Base-by-base conservation (phyloP, 2,113 vertebrate genomes). In the Pelusios castaneus region DNA sequence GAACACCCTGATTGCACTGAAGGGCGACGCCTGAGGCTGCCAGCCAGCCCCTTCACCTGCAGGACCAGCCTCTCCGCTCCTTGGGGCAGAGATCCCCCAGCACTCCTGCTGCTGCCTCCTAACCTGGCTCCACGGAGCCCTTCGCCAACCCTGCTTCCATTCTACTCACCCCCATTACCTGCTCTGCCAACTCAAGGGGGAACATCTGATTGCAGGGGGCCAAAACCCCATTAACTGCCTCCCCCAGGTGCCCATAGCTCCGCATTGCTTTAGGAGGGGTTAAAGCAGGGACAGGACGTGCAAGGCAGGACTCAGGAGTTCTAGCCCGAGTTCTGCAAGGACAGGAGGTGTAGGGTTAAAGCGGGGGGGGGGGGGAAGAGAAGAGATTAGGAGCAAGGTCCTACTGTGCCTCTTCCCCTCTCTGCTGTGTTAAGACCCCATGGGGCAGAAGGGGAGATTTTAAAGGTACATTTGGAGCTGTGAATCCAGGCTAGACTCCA, bases 1-100 rank as follows among this genome's bases (percentile, higher is more conserved):
- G n/a, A 91, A 95, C 60, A 83, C 92, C 77, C 86, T 95, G 21
- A 24, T 86, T 3, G 51, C 60, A 47, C 75, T 95, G 58, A 92
- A 93, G 34, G 89, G 88, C 24, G 91, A 97, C 34, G 67, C 47
- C 75, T 83, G 82, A 81, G 31, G 22, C 76, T 58, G n/a, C 56
- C 76, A 75, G 14, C 63, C 8, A 43, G 51, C 34, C 7, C 63
- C 47, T 47, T 55, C 84, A 29, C 76, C 63, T 70, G 63, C 3
- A 14, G 17, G 17, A 70, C 5, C 34, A n/a, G n/a, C n/a, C 2
- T 10, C 60, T 67, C 34, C 19, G 34, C 8, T 4, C 17, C 5
- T 38, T 70, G 63, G 19, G 10, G 9, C 19, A 38, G 63, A 22
- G 63, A 10, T 8, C 6, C 76, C 63, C 76, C 45, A 78, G 6